Conservation (phyloP, 2,888 invertebrate genomes). For the Acrobasis consociella region DNA sequence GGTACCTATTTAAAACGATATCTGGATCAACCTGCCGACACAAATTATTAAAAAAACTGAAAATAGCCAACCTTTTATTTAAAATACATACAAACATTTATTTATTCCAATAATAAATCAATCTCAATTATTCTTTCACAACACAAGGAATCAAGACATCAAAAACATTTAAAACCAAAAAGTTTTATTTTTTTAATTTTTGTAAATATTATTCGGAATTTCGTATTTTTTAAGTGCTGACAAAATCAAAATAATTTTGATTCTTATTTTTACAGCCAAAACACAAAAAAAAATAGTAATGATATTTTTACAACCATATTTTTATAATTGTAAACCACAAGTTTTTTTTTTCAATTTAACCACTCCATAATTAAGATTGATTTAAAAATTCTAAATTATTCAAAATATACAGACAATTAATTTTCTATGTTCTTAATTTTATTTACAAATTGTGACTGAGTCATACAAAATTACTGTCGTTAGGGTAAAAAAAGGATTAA, state of each 20-base stretch:
- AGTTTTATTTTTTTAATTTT: too few species aligned
- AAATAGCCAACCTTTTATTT: not conserved
- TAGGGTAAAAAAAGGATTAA: too few species aligned
- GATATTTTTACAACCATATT: too few species aligned
- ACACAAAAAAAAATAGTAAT: too few species aligned
- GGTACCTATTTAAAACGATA: too few species aligned
- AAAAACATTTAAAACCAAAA: not conserved
- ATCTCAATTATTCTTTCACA: not conserved
- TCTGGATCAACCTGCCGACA: constrained; percentile 7
- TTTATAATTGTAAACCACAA: not conserved
- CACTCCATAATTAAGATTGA: not conserved
- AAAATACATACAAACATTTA: not conserved
- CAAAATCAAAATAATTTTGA: too few species aligned
- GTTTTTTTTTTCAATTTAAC: too few species aligned
- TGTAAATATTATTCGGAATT: too few species aligned
- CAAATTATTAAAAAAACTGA: not conserved
- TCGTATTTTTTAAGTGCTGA: too few species aligned
- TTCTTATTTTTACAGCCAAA: too few species aligned
- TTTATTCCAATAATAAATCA: not conserved
- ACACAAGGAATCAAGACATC: not conserved
- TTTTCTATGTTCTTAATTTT: not conserved
- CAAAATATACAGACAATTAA: not conserved
- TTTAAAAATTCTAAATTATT: not conserved
- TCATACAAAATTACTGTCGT: not conserved
- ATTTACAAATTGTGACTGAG: not conserved